Evolutionary conservation across 1,140 invertebrate genomes (phyloP).

Genomic region (Portunus trituberculatus): DNA sequence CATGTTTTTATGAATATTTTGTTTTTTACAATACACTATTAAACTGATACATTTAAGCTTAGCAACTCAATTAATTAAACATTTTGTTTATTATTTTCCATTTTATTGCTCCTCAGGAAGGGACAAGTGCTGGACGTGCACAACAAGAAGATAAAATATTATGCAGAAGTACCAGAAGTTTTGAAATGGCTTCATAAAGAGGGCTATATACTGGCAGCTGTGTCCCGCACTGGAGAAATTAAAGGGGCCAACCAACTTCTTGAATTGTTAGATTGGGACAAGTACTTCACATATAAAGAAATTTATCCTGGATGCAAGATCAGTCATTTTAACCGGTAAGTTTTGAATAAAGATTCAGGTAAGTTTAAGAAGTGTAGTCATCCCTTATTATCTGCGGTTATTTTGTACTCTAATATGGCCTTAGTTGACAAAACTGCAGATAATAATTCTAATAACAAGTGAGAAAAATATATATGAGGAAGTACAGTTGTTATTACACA

Average conservation of each 20-base stretch:
- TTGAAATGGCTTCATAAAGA: constrained; percentile 83
- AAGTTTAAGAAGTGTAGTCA: too few relatives aligned
- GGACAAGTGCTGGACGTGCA: constrained; percentile 83
- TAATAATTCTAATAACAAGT: too few relatives aligned
- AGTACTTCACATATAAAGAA: constrained; percentile 87
- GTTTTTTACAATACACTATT: too few relatives aligned
- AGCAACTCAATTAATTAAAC: neutral
- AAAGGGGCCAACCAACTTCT: constrained; percentile 86
- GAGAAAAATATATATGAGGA: too few relatives aligned
- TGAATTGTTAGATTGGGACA: constrained; percentile 86
- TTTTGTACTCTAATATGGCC: too few relatives aligned
- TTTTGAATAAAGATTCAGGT: constrained; percentile 60
- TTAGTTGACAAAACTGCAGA: too few relatives aligned
- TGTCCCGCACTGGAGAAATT: constrained; percentile 86
- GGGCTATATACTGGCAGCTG: constrained; percentile 84
- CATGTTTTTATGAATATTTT: too few relatives aligned
- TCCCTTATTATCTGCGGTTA: too few relatives aligned
- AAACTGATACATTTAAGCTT: too few relatives aligned
- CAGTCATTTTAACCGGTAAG: constrained; percentile 86
- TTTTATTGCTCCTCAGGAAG: constrained; percentile 79
- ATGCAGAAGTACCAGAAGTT: constrained; percentile 84
- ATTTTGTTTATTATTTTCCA: neutral
- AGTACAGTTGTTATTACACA: too few relatives aligned
- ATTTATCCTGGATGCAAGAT: constrained; percentile 89
- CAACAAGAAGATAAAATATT: constrained; percentile 82